These are phyloP conservation scores for Helarctos malayanus DNA, from an alignment of 2,797 vertebrate genomes.

Conservation along the genomic window DNA sequence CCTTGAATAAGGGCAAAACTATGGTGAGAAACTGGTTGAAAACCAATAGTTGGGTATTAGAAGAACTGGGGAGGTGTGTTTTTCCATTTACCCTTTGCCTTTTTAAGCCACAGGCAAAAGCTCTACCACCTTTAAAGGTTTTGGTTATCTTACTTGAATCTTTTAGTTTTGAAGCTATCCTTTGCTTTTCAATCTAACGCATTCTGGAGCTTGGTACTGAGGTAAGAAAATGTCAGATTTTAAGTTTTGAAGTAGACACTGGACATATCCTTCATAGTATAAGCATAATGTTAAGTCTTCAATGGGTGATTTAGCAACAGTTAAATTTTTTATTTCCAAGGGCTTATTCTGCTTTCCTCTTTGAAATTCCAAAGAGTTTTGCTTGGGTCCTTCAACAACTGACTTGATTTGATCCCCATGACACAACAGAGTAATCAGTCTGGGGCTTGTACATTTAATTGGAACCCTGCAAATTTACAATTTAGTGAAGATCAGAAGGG, in stretches of 20 bases:
- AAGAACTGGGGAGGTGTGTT: not conserved
- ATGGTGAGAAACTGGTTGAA: not conserved
- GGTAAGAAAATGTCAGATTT: slow-evolving; percentile 11
- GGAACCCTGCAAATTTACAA: slow-evolving; percentile 93
- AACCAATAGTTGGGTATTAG: not conserved
- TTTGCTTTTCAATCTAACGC: slow-evolving; percentile 53
- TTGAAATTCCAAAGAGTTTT: slow-evolving; percentile 89
- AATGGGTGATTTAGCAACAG: not conserved
- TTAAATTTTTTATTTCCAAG: not conserved
- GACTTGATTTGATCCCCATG: slow-evolving; percentile 89
- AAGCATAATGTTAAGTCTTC: slow-evolving; percentile 52
- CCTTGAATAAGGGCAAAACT: not conserved
- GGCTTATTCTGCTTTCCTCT: slow-evolving; percentile 90
- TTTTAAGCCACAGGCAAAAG: not conserved
- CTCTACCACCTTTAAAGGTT: not conserved
- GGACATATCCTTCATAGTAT: slow-evolving; percentile 47
- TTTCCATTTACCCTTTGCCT: not conserved
- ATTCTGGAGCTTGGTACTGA: slow-evolving; percentile 32
- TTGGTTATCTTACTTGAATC: not conserved
- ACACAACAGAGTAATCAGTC: slow-evolving; percentile 91
- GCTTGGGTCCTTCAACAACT: slow-evolving; percentile 91
- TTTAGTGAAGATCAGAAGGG: slow-evolving; percentile 92
- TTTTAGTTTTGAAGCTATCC: slow-evolving; percentile 28
- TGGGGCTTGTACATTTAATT: slow-evolving; percentile 94
- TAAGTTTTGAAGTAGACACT: slow-evolving; percentile 66